These are phyloP conservation scores for Laticauda colubrina DNA, from an alignment of 2,113 vertebrate genomes.

Conservation along the genomic window DNA sequence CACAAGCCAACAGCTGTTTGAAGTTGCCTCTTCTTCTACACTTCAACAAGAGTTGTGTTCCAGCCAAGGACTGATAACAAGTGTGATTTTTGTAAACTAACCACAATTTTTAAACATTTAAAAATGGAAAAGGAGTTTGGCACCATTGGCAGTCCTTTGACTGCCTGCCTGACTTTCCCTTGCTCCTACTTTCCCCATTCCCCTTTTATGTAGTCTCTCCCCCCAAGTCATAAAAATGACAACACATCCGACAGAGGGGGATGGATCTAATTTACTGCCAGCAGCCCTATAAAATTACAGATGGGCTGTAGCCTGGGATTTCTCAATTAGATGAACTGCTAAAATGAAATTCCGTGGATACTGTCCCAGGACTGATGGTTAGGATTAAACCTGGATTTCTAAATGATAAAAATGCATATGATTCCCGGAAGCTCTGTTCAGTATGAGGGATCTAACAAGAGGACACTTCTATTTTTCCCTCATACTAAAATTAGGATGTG, in stretches of 20 bases:
- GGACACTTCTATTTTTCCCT: fast-evolving
- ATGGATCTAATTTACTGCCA: slow-evolving; percentile 27
- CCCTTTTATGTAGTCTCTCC: slow-evolving; percentile 24
- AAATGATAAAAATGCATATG: not conserved
- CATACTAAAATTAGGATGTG: no score
- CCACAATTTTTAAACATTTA: slow-evolving; percentile 16
- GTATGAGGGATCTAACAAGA: not conserved
- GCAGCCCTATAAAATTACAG: slow-evolving; percentile 34
- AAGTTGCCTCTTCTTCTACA: slow-evolving; percentile 12
- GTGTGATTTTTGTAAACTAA: slow-evolving; percentile 18
- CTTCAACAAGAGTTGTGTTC: slow-evolving; percentile 13
- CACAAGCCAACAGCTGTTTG: slow-evolving; percentile 16
- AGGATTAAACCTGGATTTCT: not conserved
- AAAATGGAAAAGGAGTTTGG: slow-evolving; percentile 15
- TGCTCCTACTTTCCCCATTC: slow-evolving; percentile 3
- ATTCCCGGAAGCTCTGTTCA: not conserved
- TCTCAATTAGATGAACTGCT: not conserved
- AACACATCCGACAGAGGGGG: slow-evolving; percentile 20
- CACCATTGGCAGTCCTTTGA: not conserved
- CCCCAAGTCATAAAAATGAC: slow-evolving; percentile 47
- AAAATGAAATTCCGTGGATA: slow-evolving; percentile 11
- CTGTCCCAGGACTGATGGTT: not conserved
- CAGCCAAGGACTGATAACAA: not conserved
- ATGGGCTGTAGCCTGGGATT: slow-evolving; percentile 5
- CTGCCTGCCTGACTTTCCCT: not conserved